A percentile compares a stretch with the other conserved stretches of the same genome.
These are phyloP conservation scores for Xanthorhoe spadicearia DNA, from an alignment of 2,888 invertebrate species.

Conservation along the genomic window DNA sequence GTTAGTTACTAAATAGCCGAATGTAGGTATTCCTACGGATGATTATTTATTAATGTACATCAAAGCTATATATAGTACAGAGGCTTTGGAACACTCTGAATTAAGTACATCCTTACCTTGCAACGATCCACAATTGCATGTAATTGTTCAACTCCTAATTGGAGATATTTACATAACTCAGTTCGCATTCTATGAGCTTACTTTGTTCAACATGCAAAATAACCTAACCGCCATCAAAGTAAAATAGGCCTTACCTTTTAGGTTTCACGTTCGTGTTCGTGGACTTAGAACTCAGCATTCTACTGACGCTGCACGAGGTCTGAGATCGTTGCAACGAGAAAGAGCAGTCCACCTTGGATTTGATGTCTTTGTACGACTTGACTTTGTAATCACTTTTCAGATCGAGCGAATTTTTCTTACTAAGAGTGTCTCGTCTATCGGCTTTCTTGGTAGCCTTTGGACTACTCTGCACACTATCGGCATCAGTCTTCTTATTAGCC, in stretches of 20 bases:
- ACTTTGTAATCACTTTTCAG: constrained; percentile 90
- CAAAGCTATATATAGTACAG: too few species aligned
- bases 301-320: constrained; percentile 78
- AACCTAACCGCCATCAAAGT: neutral
- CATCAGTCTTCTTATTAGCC: constrained; percentile 81
- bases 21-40: too few species aligned
- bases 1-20: too few species aligned
- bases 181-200: neutral
- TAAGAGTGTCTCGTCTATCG: constrained; percentile 89
- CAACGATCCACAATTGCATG: too few species aligned
- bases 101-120: too few species aligned
- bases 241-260: constrained; percentile 67
- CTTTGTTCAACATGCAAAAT: neutral
- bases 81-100: too few species aligned
- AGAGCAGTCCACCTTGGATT: constrained; percentile 90
- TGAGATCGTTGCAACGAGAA: constrained; percentile 79
- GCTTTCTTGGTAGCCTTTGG: constrained; percentile 85
- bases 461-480: constrained; percentile 84
- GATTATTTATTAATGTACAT: too few species aligned
- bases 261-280: constrained; percentile 74
- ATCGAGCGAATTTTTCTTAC: constrained; percentile 85
- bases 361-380: constrained; percentile 93
- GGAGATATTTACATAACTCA: neutral
- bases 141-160: too few species aligned
- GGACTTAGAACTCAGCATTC: constrained; percentile 78